These are phyloP conservation scores for Oscheius sp. DNA, from an alignment of 1,140 invertebrate genomes.

Conservation along the genomic window DNA sequence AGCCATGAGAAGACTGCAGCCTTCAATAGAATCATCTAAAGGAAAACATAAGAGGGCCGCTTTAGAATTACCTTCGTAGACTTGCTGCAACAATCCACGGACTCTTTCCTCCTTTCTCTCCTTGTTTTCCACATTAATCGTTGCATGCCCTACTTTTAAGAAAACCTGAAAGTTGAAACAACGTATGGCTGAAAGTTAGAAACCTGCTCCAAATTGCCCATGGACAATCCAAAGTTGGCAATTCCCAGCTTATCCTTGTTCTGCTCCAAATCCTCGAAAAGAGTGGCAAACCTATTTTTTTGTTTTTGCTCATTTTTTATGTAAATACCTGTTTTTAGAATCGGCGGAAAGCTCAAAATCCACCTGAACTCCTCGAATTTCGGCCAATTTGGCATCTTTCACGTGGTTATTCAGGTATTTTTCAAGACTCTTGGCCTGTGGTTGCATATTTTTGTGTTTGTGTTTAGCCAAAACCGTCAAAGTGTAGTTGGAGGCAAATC, in stretches of 20 bases:
- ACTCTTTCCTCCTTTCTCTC: not conserved
- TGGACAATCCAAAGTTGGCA: slow-evolving; percentile 34
- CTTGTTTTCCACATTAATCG: not conserved
- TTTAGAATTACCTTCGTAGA: too few species aligned
- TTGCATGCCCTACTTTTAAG: too few species aligned
- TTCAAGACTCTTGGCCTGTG: not conserved
- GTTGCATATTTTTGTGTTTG: not conserved
- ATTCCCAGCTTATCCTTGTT: slow-evolving; percentile 12
- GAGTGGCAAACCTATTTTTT: slow-evolving; percentile 6
- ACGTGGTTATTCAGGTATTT: slow-evolving; percentile 8
- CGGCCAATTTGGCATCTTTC: not conserved
- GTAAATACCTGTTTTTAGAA: too few species aligned
- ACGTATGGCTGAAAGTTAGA: too few species aligned
- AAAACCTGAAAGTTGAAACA: too few species aligned
- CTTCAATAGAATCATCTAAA: not conserved
- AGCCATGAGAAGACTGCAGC: not conserved
- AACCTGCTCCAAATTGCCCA: slow-evolving; percentile 40
- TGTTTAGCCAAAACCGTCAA: slow-evolving; percentile 3
- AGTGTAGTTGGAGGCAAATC: slow-evolving; percentile 36
- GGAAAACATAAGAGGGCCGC: too few species aligned
- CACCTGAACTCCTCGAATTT: slow-evolving; percentile 37
- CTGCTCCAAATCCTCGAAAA: slow-evolving; percentile 29
- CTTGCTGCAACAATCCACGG: not conserved
- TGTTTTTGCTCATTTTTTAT: too few species aligned
- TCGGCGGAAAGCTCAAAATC: slow-evolving; percentile 20